phyloP scores from a whole-genome alignment of 2,888 invertebrate species.

The Latheticus oryzae region DNA sequence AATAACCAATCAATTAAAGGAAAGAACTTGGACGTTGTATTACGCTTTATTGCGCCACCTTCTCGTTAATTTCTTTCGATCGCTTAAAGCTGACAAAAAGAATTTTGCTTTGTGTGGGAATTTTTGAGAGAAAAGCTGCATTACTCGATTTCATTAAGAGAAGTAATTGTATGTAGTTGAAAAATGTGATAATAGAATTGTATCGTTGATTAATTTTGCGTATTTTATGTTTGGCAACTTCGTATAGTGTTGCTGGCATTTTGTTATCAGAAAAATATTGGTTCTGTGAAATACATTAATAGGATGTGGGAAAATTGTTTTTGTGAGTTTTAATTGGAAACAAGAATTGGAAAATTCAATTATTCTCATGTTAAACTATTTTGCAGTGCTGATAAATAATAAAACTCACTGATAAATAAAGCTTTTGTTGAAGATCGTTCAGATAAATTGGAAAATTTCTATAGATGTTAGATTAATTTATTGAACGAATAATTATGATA shows the following conservation, averaged over 20 bases:
- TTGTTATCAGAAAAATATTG: constrained; percentile 1
- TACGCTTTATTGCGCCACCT: constrained; percentile 20
- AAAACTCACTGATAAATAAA: too few relatives aligned
- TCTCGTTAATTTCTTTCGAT: constrained; percentile 9
- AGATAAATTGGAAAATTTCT: too few relatives aligned
- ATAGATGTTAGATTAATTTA: too few relatives aligned
- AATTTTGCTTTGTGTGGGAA: background rate
- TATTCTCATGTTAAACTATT: background rate
- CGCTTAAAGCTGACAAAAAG: background rate
- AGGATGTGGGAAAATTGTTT: background rate
- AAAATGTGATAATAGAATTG: too few relatives aligned
- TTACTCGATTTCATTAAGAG: too few relatives aligned
- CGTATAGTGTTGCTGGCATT: background rate
- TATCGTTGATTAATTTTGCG: too few relatives aligned
- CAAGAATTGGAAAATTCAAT: background rate
- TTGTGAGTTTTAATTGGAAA: background rate
- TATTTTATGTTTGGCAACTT: too few relatives aligned
- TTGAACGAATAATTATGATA: background rate
- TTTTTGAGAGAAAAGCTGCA: too few relatives aligned
- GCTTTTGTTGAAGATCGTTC: too few relatives aligned
- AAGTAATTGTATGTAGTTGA: too few relatives aligned
- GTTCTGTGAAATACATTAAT: too few relatives aligned
- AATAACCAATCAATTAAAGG: constrained; percentile 16
- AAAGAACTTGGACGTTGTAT: constrained; percentile 8
- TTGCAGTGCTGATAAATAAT: background rate